These are phyloP conservation scores for Taenioides sp. DNA, from an alignment of 2,797 vertebrate species.

Conservation along the genomic window DNA sequence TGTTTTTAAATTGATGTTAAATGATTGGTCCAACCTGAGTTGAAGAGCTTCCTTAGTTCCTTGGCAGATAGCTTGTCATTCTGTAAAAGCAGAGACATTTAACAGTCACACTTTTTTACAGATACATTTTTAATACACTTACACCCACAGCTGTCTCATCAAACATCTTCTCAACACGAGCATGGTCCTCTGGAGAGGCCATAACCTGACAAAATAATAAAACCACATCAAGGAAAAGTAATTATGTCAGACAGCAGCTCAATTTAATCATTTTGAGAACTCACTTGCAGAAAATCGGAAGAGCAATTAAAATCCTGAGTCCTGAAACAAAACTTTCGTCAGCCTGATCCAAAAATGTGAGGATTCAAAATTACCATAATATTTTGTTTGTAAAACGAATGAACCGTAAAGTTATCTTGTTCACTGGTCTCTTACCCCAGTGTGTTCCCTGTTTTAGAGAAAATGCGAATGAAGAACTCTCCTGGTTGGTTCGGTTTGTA, in stretches of 20 bases:
- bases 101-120: neutral
- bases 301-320: conserved; percentile 71
- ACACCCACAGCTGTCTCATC: conserved; percentile 69
- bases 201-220: conserved; percentile 62
- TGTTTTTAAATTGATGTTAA: neutral
- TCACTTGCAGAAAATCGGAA: conserved; percentile 65
- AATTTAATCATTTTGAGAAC: conserved; percentile 22
- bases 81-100: conserved; percentile 43
- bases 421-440: conserved; percentile 63
- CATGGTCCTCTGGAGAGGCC: conserved; percentile 62
- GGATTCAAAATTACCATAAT: neutral
- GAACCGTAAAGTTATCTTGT: neutral
- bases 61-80: conserved; percentile 69
- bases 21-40: conserved; percentile 66
- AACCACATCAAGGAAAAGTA: neutral
- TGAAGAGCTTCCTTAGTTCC: conserved; percentile 72
- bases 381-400: neutral
- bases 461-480: conserved; percentile 79
- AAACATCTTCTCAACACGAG: conserved; percentile 65
- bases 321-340: conserved; percentile 55
- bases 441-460: conserved; percentile 77
- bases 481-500: conserved; percentile 72
- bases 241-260: neutral
- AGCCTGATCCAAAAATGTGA: neutral
- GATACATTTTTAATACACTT: conserved; percentile 28